Evolutionary conservation across 2,888 invertebrate species (phyloP), one percentile per base, ranked within the genome.

Genomic region (Agelastica alni): DNA sequence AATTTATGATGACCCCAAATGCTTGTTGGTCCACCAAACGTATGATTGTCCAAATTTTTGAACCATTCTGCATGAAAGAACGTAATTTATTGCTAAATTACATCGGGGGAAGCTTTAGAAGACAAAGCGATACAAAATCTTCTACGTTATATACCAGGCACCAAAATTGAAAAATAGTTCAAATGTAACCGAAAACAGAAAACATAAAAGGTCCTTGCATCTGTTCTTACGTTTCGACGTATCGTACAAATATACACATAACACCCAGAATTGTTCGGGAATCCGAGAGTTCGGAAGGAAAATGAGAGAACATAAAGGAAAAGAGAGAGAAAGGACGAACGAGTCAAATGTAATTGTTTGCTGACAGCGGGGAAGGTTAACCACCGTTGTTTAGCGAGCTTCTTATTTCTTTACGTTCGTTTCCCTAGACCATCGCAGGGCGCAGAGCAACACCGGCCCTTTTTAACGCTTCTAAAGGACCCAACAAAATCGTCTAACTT

Each of bases 331-430:
- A 16, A 32, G 44, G 44, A 34, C 42, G 43, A 44, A 36, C 44
- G 51, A 44, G 44, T 36, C 55, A 59, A 59, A 59, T 59, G 65
- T 63, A 66, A 67, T 67, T 66, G 67, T 65, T 64, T 64, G 64
- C 63, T 63, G 65, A 62, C 65, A 62, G 63, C 63, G 63, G 64
- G 68, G 66, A 65, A 65, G 65, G 64, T 62, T 63, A 64, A 64
- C 63, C 64, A 60, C 61, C 58, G 53, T 60, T n/a, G 61, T 60
- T 63, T 60, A 60, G 61, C 55, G 49, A 58, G 51, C n/a, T 58
- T 58, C 55, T 51, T 54, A 53, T 56, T 54, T 57, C 58, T 51
- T 54, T 56, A 42, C 53, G 43, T 52, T 46, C 37, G 41, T 22
- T 47, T 10, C 37, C 56, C 59, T 56, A 58, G 10, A 7, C 12